Evolutionary conservation across 2,888 invertebrate species (phyloP), one percentile per base, ranked within the genome.

Genomic region (Neoscelio sp.): DNA sequence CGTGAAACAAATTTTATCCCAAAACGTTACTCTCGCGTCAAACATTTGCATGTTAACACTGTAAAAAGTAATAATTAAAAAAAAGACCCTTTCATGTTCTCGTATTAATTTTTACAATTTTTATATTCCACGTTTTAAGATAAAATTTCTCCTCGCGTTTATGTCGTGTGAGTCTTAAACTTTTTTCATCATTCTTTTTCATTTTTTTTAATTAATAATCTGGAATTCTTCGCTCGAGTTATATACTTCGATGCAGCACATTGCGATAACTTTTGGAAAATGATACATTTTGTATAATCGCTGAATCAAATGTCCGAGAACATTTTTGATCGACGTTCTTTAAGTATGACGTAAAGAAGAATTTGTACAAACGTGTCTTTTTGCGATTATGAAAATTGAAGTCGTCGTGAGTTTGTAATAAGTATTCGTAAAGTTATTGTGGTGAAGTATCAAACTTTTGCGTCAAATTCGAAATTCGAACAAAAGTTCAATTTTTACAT

Each of bases 151-250:
- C 50, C 48, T 40, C 38, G 23, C 13, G 28, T 13, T 30, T 62
- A 44, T 33, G 46, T 71, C 18, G 52, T 65, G 60, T 65, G 44
- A 71, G 52, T 71, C 62, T 71, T 67, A 13, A 48, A 28, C 12
- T 15, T 62, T 70, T 65, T 33, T 46, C 8, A 52, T 60, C 18
- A 4, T 35, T 64, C 30, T 15, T 20, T 6, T 3, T 30, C 18
- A 17, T 42, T 42, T 42, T 5, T 42, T 18, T 17, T 20, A 42
- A 38, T 71, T 28, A 20, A 38, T 46, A 52, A 30, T 28, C 23
- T 60, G 68, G 68, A 76, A 76, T 76, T 76, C 76, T 70, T 70
- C 76, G 50, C 70, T 70, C 23, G 70, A 76, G 76, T 75, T 75
- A 5, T 12, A 48, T 15, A 33, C 33, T 33, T 33, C n/a, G n/a